Percentiles rank a stretch among this genome's conserved stretches.
phyloP scores from a whole-genome alignment of 1,140 invertebrate genomes.

The Eurosta solidaginis region DNA sequence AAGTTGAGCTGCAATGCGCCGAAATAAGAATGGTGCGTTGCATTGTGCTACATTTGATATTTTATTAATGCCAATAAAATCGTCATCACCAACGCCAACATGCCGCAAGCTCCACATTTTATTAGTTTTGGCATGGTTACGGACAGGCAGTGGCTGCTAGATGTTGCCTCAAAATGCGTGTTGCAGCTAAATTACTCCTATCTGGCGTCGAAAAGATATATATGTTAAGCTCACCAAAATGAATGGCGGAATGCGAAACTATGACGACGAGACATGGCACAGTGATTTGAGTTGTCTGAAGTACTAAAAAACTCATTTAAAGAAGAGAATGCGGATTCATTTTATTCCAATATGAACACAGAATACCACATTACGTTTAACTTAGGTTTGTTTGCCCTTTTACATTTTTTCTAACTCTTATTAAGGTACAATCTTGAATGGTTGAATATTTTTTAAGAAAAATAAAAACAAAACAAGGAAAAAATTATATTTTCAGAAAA shows the following conservation, averaged over 20 bases:
- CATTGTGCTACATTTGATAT: slow-evolving; percentile 17
- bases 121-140: background rate
- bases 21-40: background rate
- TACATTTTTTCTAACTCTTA: too few relatives aligned
- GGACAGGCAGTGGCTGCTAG: background rate
- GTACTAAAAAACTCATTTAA: too few relatives aligned
- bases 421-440: too few relatives aligned
- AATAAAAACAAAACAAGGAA: too few relatives aligned
- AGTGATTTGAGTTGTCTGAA: too few relatives aligned
- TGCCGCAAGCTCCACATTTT: background rate
- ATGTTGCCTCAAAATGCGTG: background rate
- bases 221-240: slow-evolving; percentile 12
- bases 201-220: slow-evolving; percentile 9
- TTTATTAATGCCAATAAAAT: slow-evolving; percentile 28
- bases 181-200: slow-evolving; percentile 7
- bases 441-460: too few relatives aligned
- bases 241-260: slow-evolving; percentile 10
- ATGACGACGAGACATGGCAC: too few relatives aligned
- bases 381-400: too few relatives aligned
- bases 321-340: too few relatives aligned
- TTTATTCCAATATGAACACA: too few relatives aligned
- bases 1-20: background rate
- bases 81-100: slow-evolving; percentile 9
- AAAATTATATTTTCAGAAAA: too few relatives aligned
- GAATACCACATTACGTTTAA: too few relatives aligned